Evolutionary conservation across 2,113 vertebrate genomes (phyloP), one percentile per base, ranked within the genome.

Genomic region (Cyrtonyx montezumae): DNA sequence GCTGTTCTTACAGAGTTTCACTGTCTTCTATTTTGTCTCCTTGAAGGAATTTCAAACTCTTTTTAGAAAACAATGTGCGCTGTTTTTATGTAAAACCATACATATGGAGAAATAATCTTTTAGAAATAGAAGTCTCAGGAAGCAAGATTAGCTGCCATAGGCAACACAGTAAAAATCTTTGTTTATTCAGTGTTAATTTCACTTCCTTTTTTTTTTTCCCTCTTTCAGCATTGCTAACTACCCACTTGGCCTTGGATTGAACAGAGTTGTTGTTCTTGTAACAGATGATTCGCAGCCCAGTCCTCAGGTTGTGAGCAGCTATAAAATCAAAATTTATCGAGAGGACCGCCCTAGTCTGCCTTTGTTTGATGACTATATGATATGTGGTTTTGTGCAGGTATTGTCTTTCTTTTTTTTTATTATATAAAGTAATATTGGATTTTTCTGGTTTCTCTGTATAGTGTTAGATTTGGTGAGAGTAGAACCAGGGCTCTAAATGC

Each of bases 351-450:
- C 99, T 71, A 99, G 98, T 87, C 97, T 99, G 85, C 99, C 99
- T 30, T 98, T 99, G 92, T 99, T 99, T 89, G 98, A 98, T 61
- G 98, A 99, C 79, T 98, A 99, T 30, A 97, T 98, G 96, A 97
- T 97, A 30, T 99, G 99, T 56, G 97, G 99, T 56, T 99, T 99
- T 94, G 80, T 98, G 51, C 99, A 99, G 98, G 99, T 99, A 97
- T 45, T 96, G 69, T 94, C 43, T 70, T 18, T 43, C 4, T 81
- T 77, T 88, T 80, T 21, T 79, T 93, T 56, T 76, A 8, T 18
- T 91, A 16, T 68, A 18, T 25, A 61, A 25, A 61, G 48, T 58
- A 49, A 13, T 34, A 65, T 14, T 25, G 43, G 48, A 30, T 56
- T 68, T 79, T 37, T 18, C 37, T 85, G 34, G 0, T 67, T 93